Percentiles rank a stretch among this genome's conserved stretches.
phyloP scores from a whole-genome alignment of 2,888 invertebrate genomes.

The Leucozona laternaria region DNA sequence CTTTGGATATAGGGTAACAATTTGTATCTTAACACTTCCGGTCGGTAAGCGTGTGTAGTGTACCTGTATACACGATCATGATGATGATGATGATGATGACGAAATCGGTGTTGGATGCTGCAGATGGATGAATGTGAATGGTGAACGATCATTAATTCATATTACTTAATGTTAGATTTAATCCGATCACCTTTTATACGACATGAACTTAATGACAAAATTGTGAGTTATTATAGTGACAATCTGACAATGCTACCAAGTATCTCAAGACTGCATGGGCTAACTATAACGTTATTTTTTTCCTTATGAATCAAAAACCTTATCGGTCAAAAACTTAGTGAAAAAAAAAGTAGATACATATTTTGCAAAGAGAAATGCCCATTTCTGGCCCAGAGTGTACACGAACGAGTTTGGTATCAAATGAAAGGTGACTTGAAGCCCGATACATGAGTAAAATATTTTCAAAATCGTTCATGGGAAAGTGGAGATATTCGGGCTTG shows the following conservation, averaged over 20 bases:
- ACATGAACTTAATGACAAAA: background rate
- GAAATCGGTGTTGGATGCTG: constrained; percentile 7
- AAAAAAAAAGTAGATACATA: no score
- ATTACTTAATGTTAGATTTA: constrained; percentile 44
- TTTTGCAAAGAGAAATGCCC: no score
- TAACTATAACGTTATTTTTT: background rate
- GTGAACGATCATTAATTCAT: constrained; percentile 64
- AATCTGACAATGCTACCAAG: background rate
- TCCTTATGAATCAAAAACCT: background rate
- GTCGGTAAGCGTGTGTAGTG: constrained; percentile 20
- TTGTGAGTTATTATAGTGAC: background rate
- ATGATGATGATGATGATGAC: background rate
- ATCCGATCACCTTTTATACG: background rate
- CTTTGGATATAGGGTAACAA: constrained; percentile 62
- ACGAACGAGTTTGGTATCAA: no score
- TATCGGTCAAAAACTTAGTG: no score
- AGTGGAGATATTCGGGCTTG: no score
- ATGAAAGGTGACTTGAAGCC: no score
- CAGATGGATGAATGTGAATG: constrained; percentile 21
- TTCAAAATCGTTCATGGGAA: no score
- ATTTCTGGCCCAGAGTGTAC: no score
- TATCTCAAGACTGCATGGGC: background rate
- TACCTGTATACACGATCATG: background rate
- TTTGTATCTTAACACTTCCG: constrained; percentile 65
- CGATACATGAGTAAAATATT: no score